Evolutionary conservation across 2,797 vertebrate species (phyloP).

Genomic region (Psittacula derbiana): DNA sequence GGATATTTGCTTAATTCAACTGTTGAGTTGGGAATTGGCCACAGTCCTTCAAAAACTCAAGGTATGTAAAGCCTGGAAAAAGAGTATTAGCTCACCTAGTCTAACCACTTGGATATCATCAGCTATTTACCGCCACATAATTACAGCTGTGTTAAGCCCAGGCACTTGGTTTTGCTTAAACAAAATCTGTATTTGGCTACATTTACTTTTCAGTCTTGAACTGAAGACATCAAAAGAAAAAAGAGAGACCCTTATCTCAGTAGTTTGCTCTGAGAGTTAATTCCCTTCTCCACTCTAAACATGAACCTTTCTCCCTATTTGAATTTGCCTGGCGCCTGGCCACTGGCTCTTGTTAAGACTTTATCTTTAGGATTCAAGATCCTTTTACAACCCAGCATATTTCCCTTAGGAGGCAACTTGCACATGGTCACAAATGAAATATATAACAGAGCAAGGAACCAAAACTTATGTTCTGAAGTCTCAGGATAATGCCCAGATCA

Average conservation of each 20-base stretch:
- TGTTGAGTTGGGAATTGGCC: neutral
- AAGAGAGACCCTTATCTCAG: neutral
- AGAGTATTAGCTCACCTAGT: neutral
- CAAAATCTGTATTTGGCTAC: neutral
- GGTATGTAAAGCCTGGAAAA: neutral
- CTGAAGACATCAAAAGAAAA: neutral
- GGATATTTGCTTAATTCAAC: neutral
- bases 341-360: conserved; percentile 8
- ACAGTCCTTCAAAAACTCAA: neutral
- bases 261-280: neutral
- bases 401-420: conserved; percentile 7
- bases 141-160: neutral
- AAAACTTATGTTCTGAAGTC: neutral
- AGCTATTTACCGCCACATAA: neutral
- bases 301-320: neutral
- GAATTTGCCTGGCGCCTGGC: conserved; percentile 4
- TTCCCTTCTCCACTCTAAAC: neutral
- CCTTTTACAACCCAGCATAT: neutral
- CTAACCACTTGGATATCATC: neutral
- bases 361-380: conserved; percentile 41
- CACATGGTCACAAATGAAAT: neutral
- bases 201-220: neutral
- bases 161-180: neutral
- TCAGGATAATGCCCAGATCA: neutral
- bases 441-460: neutral